Percentiles rank a stretch among this genome's conserved stretches.
These are phyloP conservation scores for Channa maculata DNA, from an alignment of 2,113 vertebrate genomes.

Conservation along the genomic window DNA sequence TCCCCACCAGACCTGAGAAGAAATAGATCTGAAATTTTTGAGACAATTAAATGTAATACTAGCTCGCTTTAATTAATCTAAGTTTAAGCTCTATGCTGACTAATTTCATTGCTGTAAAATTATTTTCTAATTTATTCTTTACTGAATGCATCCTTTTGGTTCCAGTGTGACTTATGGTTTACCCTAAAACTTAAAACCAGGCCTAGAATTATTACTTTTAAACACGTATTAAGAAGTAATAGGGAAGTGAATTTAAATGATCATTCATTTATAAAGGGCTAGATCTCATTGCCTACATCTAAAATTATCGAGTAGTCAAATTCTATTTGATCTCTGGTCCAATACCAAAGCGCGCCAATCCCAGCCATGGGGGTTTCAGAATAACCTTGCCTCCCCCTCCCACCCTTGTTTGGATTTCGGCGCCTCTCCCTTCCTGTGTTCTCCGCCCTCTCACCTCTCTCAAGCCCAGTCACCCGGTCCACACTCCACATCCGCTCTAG, in stretches of 20 bases:
- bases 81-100: neutral
- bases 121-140: neutral
- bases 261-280: neutral
- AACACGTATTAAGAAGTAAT: conserved; percentile 1
- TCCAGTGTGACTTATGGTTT: too few relatives aligned
- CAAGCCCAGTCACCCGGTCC: conserved; percentile 90
- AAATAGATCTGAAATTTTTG: conserved; percentile 55
- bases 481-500: conserved; percentile 96
- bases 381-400: conserved; percentile 13
- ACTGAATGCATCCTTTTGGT: neutral
- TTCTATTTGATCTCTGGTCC: conserved; percentile 65
- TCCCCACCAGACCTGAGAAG: conserved; percentile 56
- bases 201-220: neutral
- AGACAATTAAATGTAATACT: neutral
- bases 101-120: neutral
- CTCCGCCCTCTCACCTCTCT: conserved; percentile 82
- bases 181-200: neutral
- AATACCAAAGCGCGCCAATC: neutral
- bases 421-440: conserved; percentile 75
- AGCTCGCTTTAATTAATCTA: neutral
- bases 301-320: conserved; percentile 21
- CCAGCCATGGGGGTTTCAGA: conserved; percentile 19
- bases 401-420: conserved; percentile 51
- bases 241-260: neutral
- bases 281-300: neutral